Evolutionary conservation across 2,797 vertebrate genomes (phyloP), one percentile per base, ranked within the genome.

Genomic region (Balearica regulorum): DNA sequence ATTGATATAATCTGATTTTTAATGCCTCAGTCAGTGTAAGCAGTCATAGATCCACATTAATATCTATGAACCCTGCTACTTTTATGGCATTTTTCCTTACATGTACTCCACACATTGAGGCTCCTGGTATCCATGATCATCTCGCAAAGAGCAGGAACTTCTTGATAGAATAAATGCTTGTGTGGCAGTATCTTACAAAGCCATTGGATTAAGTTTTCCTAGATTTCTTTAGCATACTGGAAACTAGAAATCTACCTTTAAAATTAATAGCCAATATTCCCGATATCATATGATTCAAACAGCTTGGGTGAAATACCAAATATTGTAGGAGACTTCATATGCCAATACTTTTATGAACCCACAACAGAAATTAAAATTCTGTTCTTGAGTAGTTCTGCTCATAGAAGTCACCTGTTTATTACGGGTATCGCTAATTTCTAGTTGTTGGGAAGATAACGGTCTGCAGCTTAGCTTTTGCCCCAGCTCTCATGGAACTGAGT

Each of bases 11-110:
- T 95, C 94, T 0, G 98, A 86, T 83, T 98, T 98, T 49, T 98
- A 96, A 31, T 98, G 98, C 18, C 97, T 97, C 65, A 98, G 97
- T 99, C 94, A 99, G 98, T 99, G 97, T 21, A 31, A 53, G 82
- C 15, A 61, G 64, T 76, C 10, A 17, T 2, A 64, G 28, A 39
- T 46, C 43, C 55, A 44, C 66, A 66, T 78, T 57, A 65, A 33
- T 60, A 33, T 18, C 1, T 37, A 19, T 53, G 61, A 73, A n/a
- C 13, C 8, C 24, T 81, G 26, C n/a, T 51, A 26, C 22, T 60
- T 51, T 46, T 46, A 19, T 20, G 41, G 61, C 28, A 60, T 20
- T 19, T 12, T 49, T 44, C 15, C 41, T 41, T 12, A 14, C 6
- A 44, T 3, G 6, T 28, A 18, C 18, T 33, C 33, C 18, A 13